Base-by-base conservation (phyloP, 2,888 invertebrate species). In the Troides helena region DNA sequence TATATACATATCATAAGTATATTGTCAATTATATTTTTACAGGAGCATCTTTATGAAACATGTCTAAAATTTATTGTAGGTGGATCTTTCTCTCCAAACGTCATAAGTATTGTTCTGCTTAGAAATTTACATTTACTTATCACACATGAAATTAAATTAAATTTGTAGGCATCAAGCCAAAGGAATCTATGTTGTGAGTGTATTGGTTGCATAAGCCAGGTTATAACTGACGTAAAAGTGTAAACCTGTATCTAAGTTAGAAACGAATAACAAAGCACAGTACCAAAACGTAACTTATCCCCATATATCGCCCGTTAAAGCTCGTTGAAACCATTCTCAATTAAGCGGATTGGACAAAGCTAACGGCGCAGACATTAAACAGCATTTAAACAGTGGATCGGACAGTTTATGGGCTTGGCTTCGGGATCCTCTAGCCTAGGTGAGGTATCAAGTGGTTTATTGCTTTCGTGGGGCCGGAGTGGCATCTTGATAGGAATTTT, bases 331-430 rank as follows among this genome's bases (percentile, higher is more conserved):
- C 88, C 85, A 83, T 87, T 89, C 86, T 85, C 89, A 90, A 90
- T 90, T 90, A 90, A 90, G 88, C 90, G 89, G 89, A 90, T 90
- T 90, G 89, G 86, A 85, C 82, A 75, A 82, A 85, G 88, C 89
- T 87, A 86, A 85, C 86, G 87, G 84, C 84, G 75, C 75, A 76
- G 75, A 80, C 83, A 84, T 87, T 88, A 88, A 88, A 86, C 85
- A 83, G 76, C 82, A 84, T 85, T 88, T 88, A 88, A 89, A 88
- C 85, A 87, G 85, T 82, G 86, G 85, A 89, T 87, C 84, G 88
- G 89, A 86, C 87, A 87, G 85, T 89, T 89, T 89, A 89, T 81
- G 79, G 85, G 80, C 75, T 74, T 65, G 76, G 82, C 81, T 83
- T 83, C 76, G 84, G 85, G 84, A 84, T 84, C 81, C 79, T 80